Evolutionary conservation across 2,113 vertebrate species (phyloP).

Genomic region (Meles meles): DNA sequence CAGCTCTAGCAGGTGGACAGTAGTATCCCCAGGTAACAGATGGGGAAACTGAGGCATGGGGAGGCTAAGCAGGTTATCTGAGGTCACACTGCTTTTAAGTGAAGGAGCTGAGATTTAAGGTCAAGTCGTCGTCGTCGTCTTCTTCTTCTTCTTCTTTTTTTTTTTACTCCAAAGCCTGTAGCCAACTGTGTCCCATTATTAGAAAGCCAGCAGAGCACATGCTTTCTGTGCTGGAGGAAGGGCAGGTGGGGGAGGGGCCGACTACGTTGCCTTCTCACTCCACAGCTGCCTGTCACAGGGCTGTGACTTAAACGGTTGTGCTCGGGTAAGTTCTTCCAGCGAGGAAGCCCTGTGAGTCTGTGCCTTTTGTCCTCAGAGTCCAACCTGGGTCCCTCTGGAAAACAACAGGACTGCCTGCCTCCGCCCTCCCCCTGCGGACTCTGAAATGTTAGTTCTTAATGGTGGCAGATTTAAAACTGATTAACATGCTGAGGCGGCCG

Average conservation of each 20-base stretch:
- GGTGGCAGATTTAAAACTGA: slow-evolving; percentile 63
- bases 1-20: not conserved
- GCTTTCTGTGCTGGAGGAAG: not conserved
- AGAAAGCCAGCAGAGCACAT: slow-evolving; percentile 52
- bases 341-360: not conserved
- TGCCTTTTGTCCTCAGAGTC: slow-evolving; percentile 46
- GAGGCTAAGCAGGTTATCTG: not conserved
- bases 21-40: not conserved
- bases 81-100: not conserved
- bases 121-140: not conserved
- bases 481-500: slow-evolving; percentile 48
- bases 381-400: slow-evolving; percentile 13
- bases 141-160: not conserved
- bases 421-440: not conserved
- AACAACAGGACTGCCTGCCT: slow-evolving; percentile 6
- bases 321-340: not conserved
- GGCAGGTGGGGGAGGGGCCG: not conserved
- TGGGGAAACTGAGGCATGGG: slow-evolving; percentile 6
- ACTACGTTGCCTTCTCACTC: not conserved
- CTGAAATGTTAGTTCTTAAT: slow-evolving; percentile 26
- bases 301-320: not conserved
- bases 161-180: slow-evolving; percentile 37
- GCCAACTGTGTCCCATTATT: slow-evolving; percentile 71
- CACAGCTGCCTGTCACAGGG: not conserved
- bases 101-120: slow-evolving; percentile 56